phyloP scores from a whole-genome alignment of 2,888 invertebrate genomes.

The Rotaria macrura region DNA sequence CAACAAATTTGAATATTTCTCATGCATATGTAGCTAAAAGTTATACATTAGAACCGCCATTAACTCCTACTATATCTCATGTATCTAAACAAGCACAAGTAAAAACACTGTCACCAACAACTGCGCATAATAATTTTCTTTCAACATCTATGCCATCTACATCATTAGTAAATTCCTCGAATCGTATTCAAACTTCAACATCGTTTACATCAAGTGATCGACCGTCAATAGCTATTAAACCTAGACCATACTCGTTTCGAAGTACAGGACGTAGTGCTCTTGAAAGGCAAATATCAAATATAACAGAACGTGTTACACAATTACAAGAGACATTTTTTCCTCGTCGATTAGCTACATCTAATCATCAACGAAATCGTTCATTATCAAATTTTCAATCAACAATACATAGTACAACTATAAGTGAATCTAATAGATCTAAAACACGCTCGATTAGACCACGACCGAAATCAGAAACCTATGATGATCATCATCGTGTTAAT shows the following conservation, averaged over 20 bases:
- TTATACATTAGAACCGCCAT: neutral
- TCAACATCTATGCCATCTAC: neutral
- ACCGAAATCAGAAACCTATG: slow-evolving; percentile 15
- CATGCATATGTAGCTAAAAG: neutral
- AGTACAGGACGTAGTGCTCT: slow-evolving; percentile 9
- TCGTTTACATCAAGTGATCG: neutral
- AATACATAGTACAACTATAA: neutral
- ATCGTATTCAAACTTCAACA: neutral
- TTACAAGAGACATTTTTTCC: neutral
- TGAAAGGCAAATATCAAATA: slow-evolving; percentile 5
- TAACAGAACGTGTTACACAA: slow-evolving; percentile 1
- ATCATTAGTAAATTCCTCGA: neutral
- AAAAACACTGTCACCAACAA: neutral
- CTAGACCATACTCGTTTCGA: slow-evolving; percentile 12
- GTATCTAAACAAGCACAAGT: neutral
- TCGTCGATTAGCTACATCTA: neutral
- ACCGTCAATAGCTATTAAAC: neutral
- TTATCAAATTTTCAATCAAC: neutral
- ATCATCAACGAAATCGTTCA: slow-evolving; percentile 7
- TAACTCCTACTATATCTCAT: neutral
- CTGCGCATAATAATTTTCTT: neutral
- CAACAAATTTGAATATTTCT: neutral
- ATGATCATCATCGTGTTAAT: neutral
- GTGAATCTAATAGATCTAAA: neutral
- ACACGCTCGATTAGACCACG: neutral